Evolutionary conservation across 2,797 vertebrate genomes (phyloP).

Genomic region (Spondyliosoma cantharus): DNA sequence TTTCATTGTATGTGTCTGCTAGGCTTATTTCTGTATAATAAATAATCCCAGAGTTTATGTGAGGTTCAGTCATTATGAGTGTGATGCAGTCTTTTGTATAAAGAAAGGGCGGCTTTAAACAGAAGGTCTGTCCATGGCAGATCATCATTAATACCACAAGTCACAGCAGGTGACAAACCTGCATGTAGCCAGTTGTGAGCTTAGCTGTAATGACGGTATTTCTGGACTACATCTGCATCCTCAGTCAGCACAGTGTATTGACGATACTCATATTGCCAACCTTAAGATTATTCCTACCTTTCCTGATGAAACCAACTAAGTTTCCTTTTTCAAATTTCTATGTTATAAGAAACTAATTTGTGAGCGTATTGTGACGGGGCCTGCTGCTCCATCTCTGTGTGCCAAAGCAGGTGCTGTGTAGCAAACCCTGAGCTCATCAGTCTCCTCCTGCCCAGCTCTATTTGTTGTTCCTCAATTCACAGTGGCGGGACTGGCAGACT

Average conservation of each 20-base stretch:
- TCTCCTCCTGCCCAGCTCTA: conserved; percentile 66
- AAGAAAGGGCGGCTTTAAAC: conserved; percentile 5
- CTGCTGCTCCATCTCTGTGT: conserved; percentile 48
- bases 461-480: conserved; percentile 77
- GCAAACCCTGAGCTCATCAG: conserved; percentile 72
- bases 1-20: conserved; percentile 38
- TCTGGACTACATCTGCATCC: conserved; percentile 19
- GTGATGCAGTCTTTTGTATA: background rate
- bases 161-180: conserved; percentile 25
- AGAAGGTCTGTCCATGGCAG: background rate
- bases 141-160: conserved; percentile 24
- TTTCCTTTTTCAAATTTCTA: conserved; percentile 8
- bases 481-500: conserved; percentile 71
- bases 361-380: conserved; percentile 38
- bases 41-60: conserved; percentile 41
- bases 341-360: conserved; percentile 53
- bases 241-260: background rate
- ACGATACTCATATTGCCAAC: background rate
- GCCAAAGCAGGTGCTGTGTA: conserved; percentile 69
- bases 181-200: conserved; percentile 17
- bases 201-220: conserved; percentile 9
- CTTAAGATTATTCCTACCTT: conserved; percentile 9
- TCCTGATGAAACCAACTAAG: conserved; percentile 5
- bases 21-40: conserved; percentile 27
- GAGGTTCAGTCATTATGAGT: conserved; percentile 29